phyloP scores from a whole-genome alignment of 2,888 invertebrate genomes.

The Horisme vitalbata region DNA sequence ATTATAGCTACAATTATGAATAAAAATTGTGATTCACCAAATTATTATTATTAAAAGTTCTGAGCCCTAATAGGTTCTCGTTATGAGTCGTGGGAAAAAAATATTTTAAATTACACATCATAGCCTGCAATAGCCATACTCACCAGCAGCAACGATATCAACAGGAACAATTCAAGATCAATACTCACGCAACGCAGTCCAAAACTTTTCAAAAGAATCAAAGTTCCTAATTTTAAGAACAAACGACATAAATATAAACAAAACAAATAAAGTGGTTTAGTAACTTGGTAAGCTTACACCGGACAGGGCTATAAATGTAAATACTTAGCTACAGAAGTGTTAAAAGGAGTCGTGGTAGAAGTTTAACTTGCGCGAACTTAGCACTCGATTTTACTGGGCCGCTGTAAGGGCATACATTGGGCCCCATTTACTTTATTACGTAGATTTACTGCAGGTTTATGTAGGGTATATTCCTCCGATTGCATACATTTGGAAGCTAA shows the following conservation, averaged over 20 bases:
- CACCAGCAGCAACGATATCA: no score
- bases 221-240: slow-evolving; percentile 46
- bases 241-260: slow-evolving; percentile 48
- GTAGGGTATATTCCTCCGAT: no score
- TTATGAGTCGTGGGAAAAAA: no score
- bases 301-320: slow-evolving; percentile 68
- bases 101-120: no score
- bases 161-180: background rate
- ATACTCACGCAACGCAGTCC: background rate
- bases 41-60: no score
- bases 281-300: slow-evolving; percentile 50
- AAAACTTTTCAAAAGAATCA: slow-evolving; percentile 30
- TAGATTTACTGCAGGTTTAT: no score
- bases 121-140: no score
- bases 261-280: slow-evolving; percentile 64
- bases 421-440: no score
- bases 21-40: no score
- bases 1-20: no score
- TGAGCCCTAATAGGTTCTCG: no score
- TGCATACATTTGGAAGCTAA: no score
- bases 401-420: background rate
- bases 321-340: slow-evolving; percentile 68
- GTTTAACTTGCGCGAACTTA: slow-evolving; percentile 67
- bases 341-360: slow-evolving; percentile 67
- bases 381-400: slow-evolving; percentile 49